Evolutionary conservation across 2,888 invertebrate species (phyloP).

Genomic region (Agrilus cyanescens): DNA sequence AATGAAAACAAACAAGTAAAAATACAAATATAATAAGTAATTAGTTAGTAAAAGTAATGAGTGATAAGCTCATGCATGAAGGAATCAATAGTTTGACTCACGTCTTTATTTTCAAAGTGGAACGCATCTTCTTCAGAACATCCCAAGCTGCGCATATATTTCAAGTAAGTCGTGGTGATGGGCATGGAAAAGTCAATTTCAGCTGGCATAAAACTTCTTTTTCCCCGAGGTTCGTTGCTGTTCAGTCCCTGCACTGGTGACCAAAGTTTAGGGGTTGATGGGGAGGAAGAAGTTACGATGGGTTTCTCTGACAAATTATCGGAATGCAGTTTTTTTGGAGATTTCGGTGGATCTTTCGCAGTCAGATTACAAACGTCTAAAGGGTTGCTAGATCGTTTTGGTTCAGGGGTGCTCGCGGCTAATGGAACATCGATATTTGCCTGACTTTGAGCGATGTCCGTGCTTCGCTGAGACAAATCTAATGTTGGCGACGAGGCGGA

Average conservation of each 20-base stretch:
- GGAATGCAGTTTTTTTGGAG: slow-evolving; percentile 37
- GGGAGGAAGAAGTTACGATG: slow-evolving; percentile 25
- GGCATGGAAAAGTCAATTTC: slow-evolving; percentile 75
- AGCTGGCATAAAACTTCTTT: slow-evolving; percentile 30
- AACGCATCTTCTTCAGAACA: slow-evolving; percentile 49
- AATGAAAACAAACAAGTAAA: slow-evolving; percentile 1
- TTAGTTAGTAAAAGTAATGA: slow-evolving; percentile 29
- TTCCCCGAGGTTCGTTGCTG: slow-evolving; percentile 17
- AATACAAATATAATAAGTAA: not conserved
- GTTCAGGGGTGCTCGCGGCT: slow-evolving; percentile 21
- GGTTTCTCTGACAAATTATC: slow-evolving; percentile 26
- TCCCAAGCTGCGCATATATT: slow-evolving; percentile 67
- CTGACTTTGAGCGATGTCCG: slow-evolving; percentile 22
- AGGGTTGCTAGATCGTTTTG: slow-evolving; percentile 45
- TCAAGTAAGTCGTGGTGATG: slow-evolving; percentile 81
- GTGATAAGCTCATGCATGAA: slow-evolving; percentile 31
- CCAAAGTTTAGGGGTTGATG: slow-evolving; percentile 48
- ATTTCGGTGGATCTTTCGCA: slow-evolving; percentile 47
- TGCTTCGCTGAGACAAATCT: slow-evolving; percentile 27
- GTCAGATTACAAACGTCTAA: slow-evolving; percentile 51
- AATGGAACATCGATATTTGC: slow-evolving; percentile 22
- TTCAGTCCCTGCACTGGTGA: slow-evolving; percentile 39
- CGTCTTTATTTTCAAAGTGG: slow-evolving; percentile 45
- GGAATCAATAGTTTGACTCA: slow-evolving; percentile 37
- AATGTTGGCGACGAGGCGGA: slow-evolving; percentile 17